Conservation (phyloP, 2,113 vertebrate genomes). For the Tinamus guttatus region DNA sequence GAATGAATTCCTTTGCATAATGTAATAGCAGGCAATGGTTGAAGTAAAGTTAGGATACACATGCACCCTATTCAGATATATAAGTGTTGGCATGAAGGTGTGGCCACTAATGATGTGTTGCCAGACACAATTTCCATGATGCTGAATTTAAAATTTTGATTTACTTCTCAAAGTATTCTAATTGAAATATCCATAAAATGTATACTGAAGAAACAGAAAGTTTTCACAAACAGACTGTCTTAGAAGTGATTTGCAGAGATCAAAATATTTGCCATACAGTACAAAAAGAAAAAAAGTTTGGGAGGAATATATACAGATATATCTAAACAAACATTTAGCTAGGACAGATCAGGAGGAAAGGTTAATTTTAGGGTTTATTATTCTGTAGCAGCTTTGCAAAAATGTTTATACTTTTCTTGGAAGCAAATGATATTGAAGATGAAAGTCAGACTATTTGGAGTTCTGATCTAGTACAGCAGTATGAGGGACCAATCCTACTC, state of each 20-base stretch:
- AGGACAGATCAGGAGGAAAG: not conserved
- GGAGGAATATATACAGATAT: not conserved
- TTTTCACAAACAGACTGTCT: not conserved
- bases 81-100: not conserved
- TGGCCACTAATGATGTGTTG: not conserved
- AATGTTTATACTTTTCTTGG: not conserved
- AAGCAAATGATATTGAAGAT: not conserved
- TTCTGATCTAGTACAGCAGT: not conserved
- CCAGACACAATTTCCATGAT: not conserved
- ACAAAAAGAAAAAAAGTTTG: not conserved
- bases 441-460: not conserved
- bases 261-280: slow-evolving; percentile 2
- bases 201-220: not conserved
- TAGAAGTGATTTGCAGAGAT: not conserved
- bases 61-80: not conserved
- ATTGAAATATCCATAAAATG: not conserved
- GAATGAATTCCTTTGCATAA: not conserved
- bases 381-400: not conserved
- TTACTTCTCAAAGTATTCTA: not conserved
- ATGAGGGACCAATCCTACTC: accelerated
- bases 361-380: not conserved
- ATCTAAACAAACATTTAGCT: slow-evolving; percentile 17
- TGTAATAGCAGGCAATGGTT: not conserved
- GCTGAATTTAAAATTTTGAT: not conserved
- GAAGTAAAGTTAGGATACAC: not conserved